Conservation (phyloP, 2,113 vertebrate genomes). For the Psittacula cyanocephala region DNA sequence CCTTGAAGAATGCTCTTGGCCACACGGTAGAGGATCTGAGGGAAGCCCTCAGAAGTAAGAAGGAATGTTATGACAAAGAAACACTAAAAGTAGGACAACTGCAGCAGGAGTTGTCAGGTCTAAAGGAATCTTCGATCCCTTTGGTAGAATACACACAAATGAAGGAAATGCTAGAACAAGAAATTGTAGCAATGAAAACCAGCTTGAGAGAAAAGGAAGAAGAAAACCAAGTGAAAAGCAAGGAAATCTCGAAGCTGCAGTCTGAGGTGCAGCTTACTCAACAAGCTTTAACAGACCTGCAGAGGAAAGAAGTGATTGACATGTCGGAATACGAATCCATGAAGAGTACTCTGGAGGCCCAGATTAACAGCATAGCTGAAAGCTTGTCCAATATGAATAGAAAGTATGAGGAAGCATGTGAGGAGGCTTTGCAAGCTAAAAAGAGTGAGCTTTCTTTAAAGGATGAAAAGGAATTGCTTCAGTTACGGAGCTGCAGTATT, state of each 20-base stretch:
- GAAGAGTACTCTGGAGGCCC: conserved; percentile 80
- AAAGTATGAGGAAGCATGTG: conserved; percentile 75
- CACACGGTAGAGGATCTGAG: conserved; percentile 71
- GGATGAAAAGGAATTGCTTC: conserved; percentile 78
- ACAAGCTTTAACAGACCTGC: conserved; percentile 74
- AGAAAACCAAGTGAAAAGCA: conserved; percentile 65
- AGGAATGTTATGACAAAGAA: conserved; percentile 65
- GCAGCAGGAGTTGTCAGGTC: conserved; percentile 76
- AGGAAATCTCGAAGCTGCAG: conserved; percentile 78
- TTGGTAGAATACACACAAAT: conserved; percentile 67
- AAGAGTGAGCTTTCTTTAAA: conserved; percentile 74
- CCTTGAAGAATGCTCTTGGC: conserved; percentile 72
- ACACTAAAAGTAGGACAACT: conserved; percentile 62
- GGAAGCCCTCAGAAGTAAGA: conserved; percentile 74
- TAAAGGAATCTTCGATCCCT: conserved; percentile 54
- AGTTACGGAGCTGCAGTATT: conserved; percentile 78
- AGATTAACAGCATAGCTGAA: conserved; percentile 70
- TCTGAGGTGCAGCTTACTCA: conserved; percentile 78
- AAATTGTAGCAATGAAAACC: conserved; percentile 51
- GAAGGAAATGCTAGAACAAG: conserved; percentile 75
- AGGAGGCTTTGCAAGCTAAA: conserved; percentile 72
- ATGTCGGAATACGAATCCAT: conserved; percentile 74
- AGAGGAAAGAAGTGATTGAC: conserved; percentile 74
- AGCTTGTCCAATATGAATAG: conserved; percentile 72
- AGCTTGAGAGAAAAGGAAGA: conserved; percentile 82